Evolutionary conservation across 2,797 vertebrate genomes (phyloP).

Genomic region (Myoxocephalus aenaeus): DNA sequence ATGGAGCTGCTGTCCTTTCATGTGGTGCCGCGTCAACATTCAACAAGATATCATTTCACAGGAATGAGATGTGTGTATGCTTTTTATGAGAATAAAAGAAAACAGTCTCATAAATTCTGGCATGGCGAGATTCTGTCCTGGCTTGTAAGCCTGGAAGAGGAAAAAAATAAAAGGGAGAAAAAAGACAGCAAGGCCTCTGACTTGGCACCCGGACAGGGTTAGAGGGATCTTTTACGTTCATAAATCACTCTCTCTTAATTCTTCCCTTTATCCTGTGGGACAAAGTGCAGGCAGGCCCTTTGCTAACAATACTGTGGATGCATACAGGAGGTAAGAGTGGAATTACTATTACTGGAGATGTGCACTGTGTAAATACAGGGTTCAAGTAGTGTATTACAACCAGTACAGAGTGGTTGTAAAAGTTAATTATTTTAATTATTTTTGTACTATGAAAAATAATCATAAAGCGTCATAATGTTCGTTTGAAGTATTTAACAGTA

Average conservation of each 20-base stretch:
- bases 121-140: constrained; percentile 74
- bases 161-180: constrained; percentile 42
- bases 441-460: constrained; percentile 67
- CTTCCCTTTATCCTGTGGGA: constrained; percentile 67
- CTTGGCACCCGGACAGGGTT: constrained; percentile 69
- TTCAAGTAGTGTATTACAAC: constrained; percentile 66
- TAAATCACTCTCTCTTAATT: constrained; percentile 79
- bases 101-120: constrained; percentile 83
- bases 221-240: constrained; percentile 67
- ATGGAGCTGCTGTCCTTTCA: constrained; percentile 72
- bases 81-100: constrained; percentile 81
- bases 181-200: constrained; percentile 63
- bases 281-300: constrained; percentile 60
- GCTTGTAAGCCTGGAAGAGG: constrained; percentile 77
- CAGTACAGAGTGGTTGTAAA: constrained; percentile 48
- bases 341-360: constrained; percentile 70
- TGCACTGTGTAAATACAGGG: constrained; percentile 69
- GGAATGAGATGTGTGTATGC: constrained; percentile 81
- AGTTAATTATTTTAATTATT: constrained; percentile 65
- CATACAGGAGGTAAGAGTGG: constrained; percentile 57
- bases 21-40: constrained; percentile 74
- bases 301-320: constrained; percentile 59
- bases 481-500: constrained; percentile 34
- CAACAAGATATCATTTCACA: constrained; percentile 84
- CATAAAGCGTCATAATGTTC: constrained; percentile 39